Conservation (phyloP, 2,888 invertebrate genomes). For the Phanerotoma sp. region DNA sequence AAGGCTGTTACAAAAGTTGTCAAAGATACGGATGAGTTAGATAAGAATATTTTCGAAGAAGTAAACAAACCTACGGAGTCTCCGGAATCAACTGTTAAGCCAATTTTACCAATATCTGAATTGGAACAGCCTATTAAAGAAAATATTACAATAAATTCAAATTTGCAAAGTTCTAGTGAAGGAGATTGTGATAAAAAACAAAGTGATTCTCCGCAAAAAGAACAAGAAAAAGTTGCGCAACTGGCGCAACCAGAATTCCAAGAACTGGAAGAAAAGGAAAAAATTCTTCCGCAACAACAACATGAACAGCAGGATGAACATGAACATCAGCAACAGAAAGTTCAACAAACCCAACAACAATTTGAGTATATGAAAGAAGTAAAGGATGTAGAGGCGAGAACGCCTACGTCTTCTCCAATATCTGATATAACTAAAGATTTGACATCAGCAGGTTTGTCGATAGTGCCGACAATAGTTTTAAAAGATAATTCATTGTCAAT, state of each 20-base stretch:
- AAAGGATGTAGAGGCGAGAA: neutral
- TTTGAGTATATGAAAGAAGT: neutral
- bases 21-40: slow-evolving; percentile 10
- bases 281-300: neutral
- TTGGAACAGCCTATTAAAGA: slow-evolving; percentile 2
- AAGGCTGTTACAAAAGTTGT: slow-evolving; percentile 25
- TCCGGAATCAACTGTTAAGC: slow-evolving; percentile 15
- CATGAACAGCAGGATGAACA: neutral
- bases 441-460: slow-evolving; percentile 12
- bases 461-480: slow-evolving; percentile 22
- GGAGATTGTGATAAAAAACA: too few relatives aligned
- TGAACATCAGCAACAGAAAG: neutral
- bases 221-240: slow-evolving; percentile 30
- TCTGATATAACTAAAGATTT: neutral
- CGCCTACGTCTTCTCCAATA: neutral
- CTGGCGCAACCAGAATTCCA: neutral
- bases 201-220: too few relatives aligned
- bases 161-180: too few relatives aligned
- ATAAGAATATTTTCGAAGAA: slow-evolving; percentile 20
- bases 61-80: slow-evolving; percentile 27
- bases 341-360: neutral
- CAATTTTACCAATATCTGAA: neutral
- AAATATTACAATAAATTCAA: neutral
- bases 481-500: slow-evolving; percentile 35
- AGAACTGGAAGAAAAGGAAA: neutral